A percentile compares a stretch with the other conserved stretches of the same genome.
phyloP scores from a whole-genome alignment of 2,888 invertebrate species.

The Eupeodes luniger region DNA sequence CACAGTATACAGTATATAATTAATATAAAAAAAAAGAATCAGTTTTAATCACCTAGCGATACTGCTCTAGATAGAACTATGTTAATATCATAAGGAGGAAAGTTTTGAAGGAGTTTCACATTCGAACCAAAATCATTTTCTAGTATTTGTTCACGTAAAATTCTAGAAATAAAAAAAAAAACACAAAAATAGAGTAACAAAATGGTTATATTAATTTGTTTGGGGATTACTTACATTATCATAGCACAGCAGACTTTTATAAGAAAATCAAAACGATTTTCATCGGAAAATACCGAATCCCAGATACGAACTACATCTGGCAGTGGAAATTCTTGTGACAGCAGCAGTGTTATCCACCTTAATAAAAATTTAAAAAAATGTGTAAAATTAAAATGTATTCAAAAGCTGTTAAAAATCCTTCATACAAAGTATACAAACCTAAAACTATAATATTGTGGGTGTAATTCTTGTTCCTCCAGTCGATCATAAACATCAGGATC shows the following conservation, averaged over 20 bases:
- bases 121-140: constrained; percentile 96
- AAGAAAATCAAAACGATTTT: constrained; percentile 94
- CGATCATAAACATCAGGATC: constrained; percentile 91
- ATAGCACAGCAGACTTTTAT: constrained; percentile 98
- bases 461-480: constrained; percentile 92
- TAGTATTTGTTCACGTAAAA: constrained; percentile 92
- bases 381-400: background rate
- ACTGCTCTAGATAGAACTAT: constrained; percentile 91
- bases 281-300: constrained; percentile 98
- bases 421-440: constrained; percentile 85
- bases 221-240: constrained; percentile 92
- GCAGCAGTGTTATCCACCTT: constrained; percentile 95
- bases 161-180: constrained; percentile 85
- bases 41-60: constrained; percentile 78
- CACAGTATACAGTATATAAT: background rate
- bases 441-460: constrained; percentile 98
- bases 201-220: background rate
- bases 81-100: constrained; percentile 94
- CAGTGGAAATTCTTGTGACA: constrained; percentile 98
- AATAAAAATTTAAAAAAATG: background rate
- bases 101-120: constrained; percentile 97
- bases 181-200: background rate
- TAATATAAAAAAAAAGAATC: background rate
- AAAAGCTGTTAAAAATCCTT: background rate
- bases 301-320: constrained; percentile 98